Conservation (phyloP, 1,140 invertebrate species). For the Triops cancriformis region DNA sequence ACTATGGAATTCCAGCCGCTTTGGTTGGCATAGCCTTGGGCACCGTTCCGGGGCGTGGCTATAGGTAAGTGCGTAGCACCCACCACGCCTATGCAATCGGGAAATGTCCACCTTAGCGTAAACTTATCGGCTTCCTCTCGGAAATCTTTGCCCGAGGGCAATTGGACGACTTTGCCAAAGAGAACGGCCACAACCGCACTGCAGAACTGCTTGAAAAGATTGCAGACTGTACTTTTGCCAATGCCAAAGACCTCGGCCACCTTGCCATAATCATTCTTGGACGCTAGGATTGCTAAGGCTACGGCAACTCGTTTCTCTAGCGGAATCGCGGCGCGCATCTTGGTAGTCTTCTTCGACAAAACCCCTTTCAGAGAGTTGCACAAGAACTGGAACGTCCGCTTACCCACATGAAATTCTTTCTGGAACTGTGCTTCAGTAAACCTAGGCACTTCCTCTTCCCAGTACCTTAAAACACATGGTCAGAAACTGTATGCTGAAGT, state of each 20-base stretch:
- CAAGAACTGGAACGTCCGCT: constrained; percentile 23
- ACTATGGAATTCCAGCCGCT: constrained; percentile 28
- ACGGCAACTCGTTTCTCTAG: constrained; percentile 26
- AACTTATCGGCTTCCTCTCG: constrained; percentile 27
- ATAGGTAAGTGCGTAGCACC: constrained; percentile 26
- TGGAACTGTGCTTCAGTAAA: constrained; percentile 26
- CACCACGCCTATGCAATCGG: constrained; percentile 24
- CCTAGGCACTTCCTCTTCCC: constrained; percentile 24
- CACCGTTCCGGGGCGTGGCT: constrained; percentile 27
- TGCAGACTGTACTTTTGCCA: constrained; percentile 23
- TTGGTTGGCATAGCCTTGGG: constrained; percentile 22
- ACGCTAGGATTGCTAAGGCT: constrained; percentile 20
- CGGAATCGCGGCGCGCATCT: constrained; percentile 18
- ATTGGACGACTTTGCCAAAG: constrained; percentile 26
- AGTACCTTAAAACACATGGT: constrained; percentile 13
- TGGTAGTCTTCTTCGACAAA: constrained; percentile 20
- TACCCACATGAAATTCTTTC: constrained; percentile 27
- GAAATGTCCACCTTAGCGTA: constrained; percentile 23
- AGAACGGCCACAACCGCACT: constrained; percentile 25
- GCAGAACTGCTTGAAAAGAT: constrained; percentile 25
- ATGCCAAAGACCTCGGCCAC: constrained; percentile 22
- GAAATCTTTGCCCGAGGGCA: constrained; percentile 26
- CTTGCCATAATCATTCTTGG: constrained; percentile 25
- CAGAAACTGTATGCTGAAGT: neutral
- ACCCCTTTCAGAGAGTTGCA: constrained; percentile 22